phyloP scores from a whole-genome alignment of 2,113 vertebrate genomes.

The Caranx melampygus region DNA sequence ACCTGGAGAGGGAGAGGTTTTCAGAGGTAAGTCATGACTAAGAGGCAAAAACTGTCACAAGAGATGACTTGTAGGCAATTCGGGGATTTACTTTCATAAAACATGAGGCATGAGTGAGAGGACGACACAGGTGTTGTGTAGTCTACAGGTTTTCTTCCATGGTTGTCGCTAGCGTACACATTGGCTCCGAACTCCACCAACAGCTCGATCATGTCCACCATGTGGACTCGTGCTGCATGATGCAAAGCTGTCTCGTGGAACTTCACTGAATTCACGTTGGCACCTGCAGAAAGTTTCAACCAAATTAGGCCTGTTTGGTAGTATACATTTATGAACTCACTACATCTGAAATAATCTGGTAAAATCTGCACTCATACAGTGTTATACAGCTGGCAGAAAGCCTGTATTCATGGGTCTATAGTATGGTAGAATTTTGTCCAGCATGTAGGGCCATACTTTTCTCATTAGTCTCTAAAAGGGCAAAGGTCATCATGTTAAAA shows the following conservation, averaged over 20 bases:
- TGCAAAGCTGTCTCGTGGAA: constrained; percentile 93
- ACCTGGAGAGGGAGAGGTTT: constrained; percentile 71
- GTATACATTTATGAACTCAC: not conserved
- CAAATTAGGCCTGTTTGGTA: not conserved
- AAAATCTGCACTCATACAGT: not conserved
- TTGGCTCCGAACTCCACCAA: constrained; percentile 91
- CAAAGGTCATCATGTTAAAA: too few species aligned
- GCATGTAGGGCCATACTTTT: not conserved
- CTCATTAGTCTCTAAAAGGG: not conserved
- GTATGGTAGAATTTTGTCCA: not conserved
- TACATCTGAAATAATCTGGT: not conserved
- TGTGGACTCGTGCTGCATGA: constrained; percentile 87
- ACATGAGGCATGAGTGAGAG: constrained; percentile 81
- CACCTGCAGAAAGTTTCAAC: constrained; percentile 78
- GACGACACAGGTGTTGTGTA: constrained; percentile 85
- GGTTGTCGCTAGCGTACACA: constrained; percentile 87
- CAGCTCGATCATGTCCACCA: constrained; percentile 87
- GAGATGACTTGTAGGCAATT: not conserved
- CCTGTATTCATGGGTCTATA: not conserved
- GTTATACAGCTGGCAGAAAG: not conserved
- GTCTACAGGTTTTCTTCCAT: constrained; percentile 85
- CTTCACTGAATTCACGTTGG: constrained; percentile 90
- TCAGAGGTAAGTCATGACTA: not conserved
- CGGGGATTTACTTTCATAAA: constrained; percentile 86
- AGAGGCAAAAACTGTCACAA: not conserved